Percentiles rank a stretch among this genome's conserved stretches.
Evolutionary conservation across 2,797 vertebrate species (phyloP).

Genomic region (Mus spretus): DNA sequence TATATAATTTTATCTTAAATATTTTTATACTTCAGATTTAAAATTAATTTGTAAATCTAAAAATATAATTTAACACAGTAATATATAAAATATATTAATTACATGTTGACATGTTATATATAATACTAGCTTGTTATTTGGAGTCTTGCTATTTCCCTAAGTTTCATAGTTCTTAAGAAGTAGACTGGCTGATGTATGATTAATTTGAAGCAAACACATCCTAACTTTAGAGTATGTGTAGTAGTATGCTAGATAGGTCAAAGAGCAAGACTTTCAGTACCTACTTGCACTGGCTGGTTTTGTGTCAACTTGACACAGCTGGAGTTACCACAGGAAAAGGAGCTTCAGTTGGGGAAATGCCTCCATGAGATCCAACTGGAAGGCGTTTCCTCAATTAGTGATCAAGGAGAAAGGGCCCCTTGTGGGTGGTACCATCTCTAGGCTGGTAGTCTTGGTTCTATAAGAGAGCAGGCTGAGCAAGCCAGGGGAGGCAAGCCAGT

Average conservation of each 20-base stretch:
- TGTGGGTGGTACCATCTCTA: too few relatives aligned
- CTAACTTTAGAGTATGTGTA: neutral
- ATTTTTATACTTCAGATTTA: neutral
- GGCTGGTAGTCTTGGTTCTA: too few relatives aligned
- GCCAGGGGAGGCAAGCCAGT: too few relatives aligned
- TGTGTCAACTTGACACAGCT: too few relatives aligned
- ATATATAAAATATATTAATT: neutral
- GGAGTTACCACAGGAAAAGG: too few relatives aligned
- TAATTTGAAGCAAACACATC: constrained; percentile 16
- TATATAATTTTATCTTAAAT: neutral
- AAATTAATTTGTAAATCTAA: neutral
- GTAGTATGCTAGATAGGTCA: neutral
- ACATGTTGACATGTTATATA: neutral
- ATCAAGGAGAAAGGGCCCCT: too few relatives aligned
- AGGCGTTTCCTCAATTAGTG: too few relatives aligned
- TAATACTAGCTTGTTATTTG: neutral
- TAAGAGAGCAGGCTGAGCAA: too few relatives aligned
- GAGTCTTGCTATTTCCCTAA: constrained; percentile 13
- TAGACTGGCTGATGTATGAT: neutral
- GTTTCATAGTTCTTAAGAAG: constrained; percentile 30
- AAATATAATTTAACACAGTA: neutral
- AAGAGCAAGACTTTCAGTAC: neutral
- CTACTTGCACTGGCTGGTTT: neutral
- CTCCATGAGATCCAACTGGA: too few relatives aligned
- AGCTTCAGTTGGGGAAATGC: too few relatives aligned